Conservation (phyloP, 2,113 vertebrate species). For the Archilochus colubris region DNA sequence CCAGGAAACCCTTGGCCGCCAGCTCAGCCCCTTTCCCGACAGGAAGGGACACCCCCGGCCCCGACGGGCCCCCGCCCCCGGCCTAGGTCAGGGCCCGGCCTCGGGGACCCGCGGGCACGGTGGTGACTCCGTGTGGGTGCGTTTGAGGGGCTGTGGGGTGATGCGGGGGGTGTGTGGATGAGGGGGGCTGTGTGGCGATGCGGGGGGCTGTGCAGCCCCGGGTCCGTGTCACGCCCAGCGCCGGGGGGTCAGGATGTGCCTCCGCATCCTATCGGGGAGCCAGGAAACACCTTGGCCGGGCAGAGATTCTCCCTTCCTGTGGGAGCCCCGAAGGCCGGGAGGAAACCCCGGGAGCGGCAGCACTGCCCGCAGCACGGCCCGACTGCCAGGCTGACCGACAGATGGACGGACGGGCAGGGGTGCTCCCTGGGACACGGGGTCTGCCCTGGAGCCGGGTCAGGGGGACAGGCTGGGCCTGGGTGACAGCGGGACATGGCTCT, state of each 20-base stretch:
- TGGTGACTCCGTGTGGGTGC: rapidly evolving
- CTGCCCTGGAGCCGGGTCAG: too few relatives aligned
- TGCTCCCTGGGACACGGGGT: rapidly evolving
- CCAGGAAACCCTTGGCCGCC: neutral
- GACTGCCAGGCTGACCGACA: neutral
- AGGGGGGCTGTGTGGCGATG: neutral
- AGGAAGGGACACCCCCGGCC: neutral
- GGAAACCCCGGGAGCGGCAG: neutral
- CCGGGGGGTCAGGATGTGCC: neutral
- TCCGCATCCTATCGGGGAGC: neutral
- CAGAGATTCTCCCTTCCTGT: constrained; percentile 42
- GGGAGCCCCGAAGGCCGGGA: neutral
- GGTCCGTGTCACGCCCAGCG: neutral
- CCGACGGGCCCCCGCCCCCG: neutral
- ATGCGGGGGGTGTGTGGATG: neutral
- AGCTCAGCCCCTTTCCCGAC: constrained; percentile 48
- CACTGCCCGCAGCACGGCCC: rapidly evolving
- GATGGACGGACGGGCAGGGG: rapidly evolving
- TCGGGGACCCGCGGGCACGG: rapidly evolving
- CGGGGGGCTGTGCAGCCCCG: too few relatives aligned
- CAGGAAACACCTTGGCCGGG: constrained; percentile 48
- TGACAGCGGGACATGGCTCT: rapidly evolving
- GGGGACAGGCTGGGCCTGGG: neutral
- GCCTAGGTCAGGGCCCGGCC: neutral
- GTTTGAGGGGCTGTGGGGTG: neutral